Percentiles rank a stretch among this genome's conserved stretches.
Evolutionary conservation across 2,888 invertebrate genomes (phyloP).

Genomic region (Alloplasta piceator): DNA sequence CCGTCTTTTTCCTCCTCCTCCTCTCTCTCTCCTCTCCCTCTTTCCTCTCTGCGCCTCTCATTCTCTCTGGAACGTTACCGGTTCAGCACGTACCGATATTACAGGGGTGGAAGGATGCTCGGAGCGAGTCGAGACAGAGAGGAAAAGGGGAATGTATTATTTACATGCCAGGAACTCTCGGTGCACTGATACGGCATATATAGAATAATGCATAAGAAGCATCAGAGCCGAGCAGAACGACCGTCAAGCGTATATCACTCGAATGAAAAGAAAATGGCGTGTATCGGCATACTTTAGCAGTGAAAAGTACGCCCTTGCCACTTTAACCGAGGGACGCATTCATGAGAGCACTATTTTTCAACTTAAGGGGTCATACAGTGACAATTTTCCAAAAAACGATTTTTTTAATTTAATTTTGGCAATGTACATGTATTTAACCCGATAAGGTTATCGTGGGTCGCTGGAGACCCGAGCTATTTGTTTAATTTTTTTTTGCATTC

Average conservation of each 20-base stretch:
- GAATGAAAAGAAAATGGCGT: constrained; percentile 6
- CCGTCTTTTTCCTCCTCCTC: too few species aligned
- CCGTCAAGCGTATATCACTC: neutral
- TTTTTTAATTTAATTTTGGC: too few species aligned
- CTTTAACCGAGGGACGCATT: neutral
- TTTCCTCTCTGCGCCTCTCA: constrained; percentile 37
- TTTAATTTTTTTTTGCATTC: too few species aligned
- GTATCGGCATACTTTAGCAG: neutral
- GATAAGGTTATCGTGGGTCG: too few species aligned
- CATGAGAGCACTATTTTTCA: constrained; percentile 31
- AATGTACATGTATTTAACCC: too few species aligned
- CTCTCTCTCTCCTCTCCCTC: constrained; percentile 14
- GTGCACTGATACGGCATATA: constrained; percentile 43
- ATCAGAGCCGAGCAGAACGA: constrained; percentile 21
- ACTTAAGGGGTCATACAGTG: neutral
- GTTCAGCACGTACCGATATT: constrained; percentile 63
- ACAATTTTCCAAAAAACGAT: too few species aligned
- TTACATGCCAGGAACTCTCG: constrained; percentile 75
- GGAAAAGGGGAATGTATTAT: constrained; percentile 71
- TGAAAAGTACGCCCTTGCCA: too few species aligned
- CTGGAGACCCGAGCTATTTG: too few species aligned
- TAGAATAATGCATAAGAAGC: constrained; percentile 43
- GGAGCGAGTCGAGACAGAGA: constrained; percentile 39
- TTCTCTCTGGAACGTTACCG: constrained; percentile 43
- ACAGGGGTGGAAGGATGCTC: constrained; percentile 59